Percentiles rank a stretch among this genome's conserved stretches.
phyloP scores from a whole-genome alignment of 2,113 vertebrate species.

The Pedetes capensis region DNA sequence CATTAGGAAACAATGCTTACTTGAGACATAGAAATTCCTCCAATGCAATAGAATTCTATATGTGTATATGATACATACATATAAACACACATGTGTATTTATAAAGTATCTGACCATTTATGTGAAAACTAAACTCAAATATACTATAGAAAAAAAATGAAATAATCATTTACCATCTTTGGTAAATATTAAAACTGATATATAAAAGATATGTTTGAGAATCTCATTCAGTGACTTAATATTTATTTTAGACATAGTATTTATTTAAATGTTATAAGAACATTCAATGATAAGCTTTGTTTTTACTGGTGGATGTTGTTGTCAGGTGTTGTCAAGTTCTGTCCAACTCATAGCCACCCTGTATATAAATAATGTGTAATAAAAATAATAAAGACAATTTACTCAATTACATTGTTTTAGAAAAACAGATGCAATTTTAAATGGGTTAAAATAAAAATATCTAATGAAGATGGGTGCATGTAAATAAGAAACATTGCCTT shows the following conservation, averaged over 20 bases:
- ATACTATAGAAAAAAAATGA: neutral
- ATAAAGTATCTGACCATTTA: neutral
- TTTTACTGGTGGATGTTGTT: neutral
- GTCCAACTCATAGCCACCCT: too few relatives aligned
- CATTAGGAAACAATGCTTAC: too few relatives aligned
- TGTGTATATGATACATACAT: too few relatives aligned
- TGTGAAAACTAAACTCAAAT: neutral
- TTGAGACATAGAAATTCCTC: neutral
- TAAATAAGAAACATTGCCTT: neutral
- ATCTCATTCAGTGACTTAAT: neutral
- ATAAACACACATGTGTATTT: neutral
- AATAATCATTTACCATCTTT: neutral
- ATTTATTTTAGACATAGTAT: conserved; percentile 21
- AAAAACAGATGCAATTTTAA: neutral
- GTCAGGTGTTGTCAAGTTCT: too few relatives aligned
- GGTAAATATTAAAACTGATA: neutral
- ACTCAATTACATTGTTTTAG: neutral
- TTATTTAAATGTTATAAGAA: neutral
- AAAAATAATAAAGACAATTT: neutral
- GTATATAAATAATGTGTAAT: too few relatives aligned
- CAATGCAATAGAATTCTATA: neutral
- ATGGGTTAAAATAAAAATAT: neutral
- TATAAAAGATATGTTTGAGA: conserved; percentile 1
- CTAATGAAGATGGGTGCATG: neutral
- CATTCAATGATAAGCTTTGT: neutral